phyloP scores from a whole-genome alignment of 2,797 vertebrate genomes.

The Ctenosaura bakeri region DNA sequence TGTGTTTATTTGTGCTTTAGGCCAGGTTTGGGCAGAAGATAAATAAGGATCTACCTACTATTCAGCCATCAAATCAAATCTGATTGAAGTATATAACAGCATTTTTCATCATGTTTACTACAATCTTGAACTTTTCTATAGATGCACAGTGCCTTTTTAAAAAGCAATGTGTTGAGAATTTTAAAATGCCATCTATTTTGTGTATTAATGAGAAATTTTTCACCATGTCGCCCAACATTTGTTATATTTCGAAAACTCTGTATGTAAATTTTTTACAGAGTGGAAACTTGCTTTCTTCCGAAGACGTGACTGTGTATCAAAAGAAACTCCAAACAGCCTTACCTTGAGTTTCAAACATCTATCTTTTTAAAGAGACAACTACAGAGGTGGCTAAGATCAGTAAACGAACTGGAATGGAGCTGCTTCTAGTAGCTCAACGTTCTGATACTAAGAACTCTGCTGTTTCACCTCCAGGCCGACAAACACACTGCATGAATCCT shows the following conservation, averaged over 20 bases:
- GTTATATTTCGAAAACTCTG: neutral
- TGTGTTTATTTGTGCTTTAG: neutral
- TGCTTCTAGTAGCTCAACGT: too few relatives aligned
- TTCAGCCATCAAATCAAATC: too few relatives aligned
- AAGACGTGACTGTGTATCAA: neutral
- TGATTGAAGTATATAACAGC: too few relatives aligned
- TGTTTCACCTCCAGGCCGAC: too few relatives aligned
- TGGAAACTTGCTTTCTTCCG: neutral
- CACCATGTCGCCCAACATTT: neutral
- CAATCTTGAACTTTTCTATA: neutral
- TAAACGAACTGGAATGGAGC: too few relatives aligned
- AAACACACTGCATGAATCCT: too few relatives aligned
- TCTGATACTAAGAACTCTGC: too few relatives aligned
- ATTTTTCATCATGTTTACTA: neutral
- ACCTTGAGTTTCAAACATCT: neutral
- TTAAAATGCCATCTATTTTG: neutral
- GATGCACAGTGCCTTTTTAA: neutral
- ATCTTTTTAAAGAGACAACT: neutral
- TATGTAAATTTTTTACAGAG: neutral
- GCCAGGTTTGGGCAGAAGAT: neutral
- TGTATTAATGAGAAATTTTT: neutral
- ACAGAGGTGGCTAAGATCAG: too few relatives aligned
- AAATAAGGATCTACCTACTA: too few relatives aligned
- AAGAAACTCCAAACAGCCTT: neutral
- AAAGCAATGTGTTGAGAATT: neutral